Base-by-base conservation (phyloP, 2,888 invertebrate species). In the Serripes groenlandicus region DNA sequence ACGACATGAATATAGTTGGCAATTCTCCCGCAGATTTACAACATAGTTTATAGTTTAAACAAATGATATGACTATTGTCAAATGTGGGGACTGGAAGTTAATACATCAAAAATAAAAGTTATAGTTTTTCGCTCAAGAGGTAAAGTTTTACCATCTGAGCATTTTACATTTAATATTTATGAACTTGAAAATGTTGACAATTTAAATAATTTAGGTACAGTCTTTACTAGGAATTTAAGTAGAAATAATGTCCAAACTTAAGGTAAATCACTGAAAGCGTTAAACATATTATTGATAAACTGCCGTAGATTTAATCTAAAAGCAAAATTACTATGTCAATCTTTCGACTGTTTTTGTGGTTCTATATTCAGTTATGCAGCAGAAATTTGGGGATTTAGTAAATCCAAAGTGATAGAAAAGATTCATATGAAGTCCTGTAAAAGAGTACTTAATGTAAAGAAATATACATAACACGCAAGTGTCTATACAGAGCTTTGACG, bases 291-390 rank as follows among this genome's bases (percentile, higher is more conserved):
- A 34, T 21, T 64, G 9, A 7, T 28, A n/a, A 72, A 77, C 54
- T 21, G 30, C 37, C 21, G 54, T 18, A 71, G 64, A 11, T 66
- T 28, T 35, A 23, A 72, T n/a, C 28, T 72, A 28, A 78, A 72
- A 32, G 28, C 37, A 9, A 72, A 52, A 4, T 30, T 58, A 49
- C 54, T 78, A n/a, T 78, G 64, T 56, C 72, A 72, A 58, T 32
- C 72, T 15, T 78, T 72, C 23, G 72, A 78, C 37, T 35, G 72
- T 3, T 78, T 78, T 66, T 71, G 71, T 30, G 66, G 72, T 5
- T 32, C 72, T 26, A 72, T 26, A 34, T 9, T 64, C 21, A 71
- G 26, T 52, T 77, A 77, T 49, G 62, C 23, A 30, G 49, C 49
- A 21, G 49, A 49, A 34, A 62, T 11, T 62, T 34, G 3, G 3